Percentiles rank a stretch among this genome's conserved stretches.
phyloP scores from a whole-genome alignment of 2,113 vertebrate species.

The Aptenodytes forsteri region DNA sequence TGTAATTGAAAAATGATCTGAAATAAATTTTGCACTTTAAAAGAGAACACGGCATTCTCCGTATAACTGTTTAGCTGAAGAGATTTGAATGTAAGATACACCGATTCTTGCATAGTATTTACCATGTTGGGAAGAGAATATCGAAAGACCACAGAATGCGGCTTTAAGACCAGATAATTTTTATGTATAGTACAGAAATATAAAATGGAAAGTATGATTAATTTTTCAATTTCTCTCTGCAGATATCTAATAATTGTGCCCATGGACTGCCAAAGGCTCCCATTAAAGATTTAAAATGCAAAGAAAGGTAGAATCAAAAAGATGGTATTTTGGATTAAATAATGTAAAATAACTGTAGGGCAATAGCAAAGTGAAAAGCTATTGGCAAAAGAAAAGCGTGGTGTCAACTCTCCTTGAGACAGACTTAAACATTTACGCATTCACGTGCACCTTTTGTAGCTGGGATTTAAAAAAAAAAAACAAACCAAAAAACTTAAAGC shows the following conservation, averaged over 20 bases:
- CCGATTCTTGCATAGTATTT: slow-evolving; percentile 38
- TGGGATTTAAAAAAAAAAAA: neutral
- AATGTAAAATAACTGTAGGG: slow-evolving; percentile 94
- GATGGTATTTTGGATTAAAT: slow-evolving; percentile 96
- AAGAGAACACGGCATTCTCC: slow-evolving; percentile 52
- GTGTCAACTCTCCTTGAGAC: slow-evolving; percentile 39
- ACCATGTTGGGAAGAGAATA: slow-evolving; percentile 35
- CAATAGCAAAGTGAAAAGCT: slow-evolving; percentile 81
- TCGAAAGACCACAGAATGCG: slow-evolving; percentile 51
- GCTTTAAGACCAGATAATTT: slow-evolving; percentile 77
- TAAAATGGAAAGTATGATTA: slow-evolving; percentile 91
- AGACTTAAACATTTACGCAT: slow-evolving; percentile 52
- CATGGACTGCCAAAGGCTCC: slow-evolving; percentile 88
- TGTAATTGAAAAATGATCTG: slow-evolving; percentile 79
- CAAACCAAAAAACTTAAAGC: neutral
- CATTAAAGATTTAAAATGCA: slow-evolving; percentile 98
- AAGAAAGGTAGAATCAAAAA: slow-evolving; percentile 91
- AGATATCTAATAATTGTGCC: slow-evolving; percentile 96
- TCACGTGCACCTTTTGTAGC: neutral
- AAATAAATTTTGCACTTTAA: slow-evolving; percentile 74
- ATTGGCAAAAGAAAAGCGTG: slow-evolving; percentile 66
- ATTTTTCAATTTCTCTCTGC: slow-evolving; percentile 97
- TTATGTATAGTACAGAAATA: slow-evolving; percentile 82
- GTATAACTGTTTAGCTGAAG: slow-evolving; percentile 60
- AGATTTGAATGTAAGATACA: slow-evolving; percentile 51